Conservation (phyloP, 2,113 vertebrate genomes). For the Tonatia bakeri region DNA sequence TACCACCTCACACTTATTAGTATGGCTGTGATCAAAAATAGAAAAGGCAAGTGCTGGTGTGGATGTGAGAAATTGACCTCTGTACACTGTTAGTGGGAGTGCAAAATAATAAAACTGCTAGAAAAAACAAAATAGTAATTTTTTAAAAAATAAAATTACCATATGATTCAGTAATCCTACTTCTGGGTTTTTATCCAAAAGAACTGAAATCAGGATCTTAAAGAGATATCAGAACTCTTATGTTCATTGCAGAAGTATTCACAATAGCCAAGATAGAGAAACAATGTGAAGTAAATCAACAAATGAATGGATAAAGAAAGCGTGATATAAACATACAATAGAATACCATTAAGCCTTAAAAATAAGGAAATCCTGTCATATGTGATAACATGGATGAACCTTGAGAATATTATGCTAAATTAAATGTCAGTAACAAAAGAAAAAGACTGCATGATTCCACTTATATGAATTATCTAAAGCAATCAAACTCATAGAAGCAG, state of each 20-base stretch:
- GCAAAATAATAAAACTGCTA: too few relatives aligned
- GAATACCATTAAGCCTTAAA: background rate
- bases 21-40: background rate
- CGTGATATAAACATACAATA: background rate
- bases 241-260: background rate
- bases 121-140: too few relatives aligned
- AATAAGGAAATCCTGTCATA: background rate
- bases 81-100: too few relatives aligned
- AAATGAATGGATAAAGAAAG: background rate
- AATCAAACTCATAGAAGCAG: too few relatives aligned
- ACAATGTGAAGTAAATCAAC: background rate
- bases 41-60: background rate
- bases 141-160: too few relatives aligned
- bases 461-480: background rate
- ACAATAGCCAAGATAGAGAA: background rate
- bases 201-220: background rate
- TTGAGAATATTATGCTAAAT: background rate
- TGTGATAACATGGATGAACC: background rate
- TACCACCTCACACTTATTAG: background rate
- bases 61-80: too few relatives aligned
- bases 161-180: too few relatives aligned
- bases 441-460: background rate
- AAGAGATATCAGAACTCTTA: background rate
- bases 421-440: background rate
- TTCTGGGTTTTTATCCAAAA: background rate